Evolutionary conservation across 2,888 invertebrate genomes (phyloP).

Genomic region (Coelopa pilipes): DNA sequence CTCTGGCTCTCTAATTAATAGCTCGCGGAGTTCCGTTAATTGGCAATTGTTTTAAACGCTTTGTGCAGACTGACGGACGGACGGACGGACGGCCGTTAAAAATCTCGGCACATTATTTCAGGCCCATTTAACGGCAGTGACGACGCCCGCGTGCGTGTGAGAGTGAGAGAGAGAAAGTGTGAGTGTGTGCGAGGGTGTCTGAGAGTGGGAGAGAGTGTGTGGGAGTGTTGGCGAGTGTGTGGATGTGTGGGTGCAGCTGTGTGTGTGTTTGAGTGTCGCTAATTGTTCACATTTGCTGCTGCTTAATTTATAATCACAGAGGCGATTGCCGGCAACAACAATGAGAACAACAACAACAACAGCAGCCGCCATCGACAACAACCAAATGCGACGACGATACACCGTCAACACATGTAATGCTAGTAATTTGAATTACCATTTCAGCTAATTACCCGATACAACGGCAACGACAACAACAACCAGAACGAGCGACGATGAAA

Average conservation of each 20-base stretch:
- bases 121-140: no score
- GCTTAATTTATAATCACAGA: neutral
- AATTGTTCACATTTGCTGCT: constrained; percentile 18
- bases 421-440: constrained; percentile 23
- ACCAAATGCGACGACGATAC: neutral
- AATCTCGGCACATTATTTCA: no score
- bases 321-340: neutral
- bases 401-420: constrained; percentile 2
- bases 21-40: no score
- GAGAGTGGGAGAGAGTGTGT: neutral
- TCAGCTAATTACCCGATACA: constrained; percentile 25
- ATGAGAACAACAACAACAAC: no score
- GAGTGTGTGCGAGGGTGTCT: neutral
- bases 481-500: neutral
- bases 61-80: no score
- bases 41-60: no score
- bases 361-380: no score
- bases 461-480: neutral
- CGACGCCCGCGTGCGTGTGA: neutral
- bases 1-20: neutral
- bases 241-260: no score
- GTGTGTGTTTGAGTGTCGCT: neutral
- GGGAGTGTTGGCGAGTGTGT: neutral
- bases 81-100: no score
- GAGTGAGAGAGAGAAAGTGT: no score